Evolutionary conservation across 2,888 invertebrate species (phyloP).

Genomic region (Pemphredon lugubris): DNA sequence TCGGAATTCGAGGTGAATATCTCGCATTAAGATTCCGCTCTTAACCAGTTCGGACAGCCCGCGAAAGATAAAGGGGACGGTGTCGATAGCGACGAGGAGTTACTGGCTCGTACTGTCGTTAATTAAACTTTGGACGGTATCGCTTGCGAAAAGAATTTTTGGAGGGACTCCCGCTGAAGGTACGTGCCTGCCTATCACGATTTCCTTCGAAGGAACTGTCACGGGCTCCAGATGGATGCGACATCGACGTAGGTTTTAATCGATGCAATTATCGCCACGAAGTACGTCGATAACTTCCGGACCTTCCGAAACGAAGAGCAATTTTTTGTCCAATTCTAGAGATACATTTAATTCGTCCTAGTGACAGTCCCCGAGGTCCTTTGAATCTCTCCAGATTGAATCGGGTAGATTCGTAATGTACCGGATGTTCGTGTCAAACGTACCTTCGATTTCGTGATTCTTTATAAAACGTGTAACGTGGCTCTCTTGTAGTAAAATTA

Average conservation of each 20-base stretch:
- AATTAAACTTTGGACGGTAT: slow-evolving; percentile 43
- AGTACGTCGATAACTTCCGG: too few species aligned
- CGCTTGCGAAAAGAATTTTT: slow-evolving; percentile 31
- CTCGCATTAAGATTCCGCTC: slow-evolving; percentile 47
- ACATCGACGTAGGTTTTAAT: neutral
- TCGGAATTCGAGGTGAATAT: slow-evolving; percentile 31
- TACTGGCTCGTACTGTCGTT: slow-evolving; percentile 32
- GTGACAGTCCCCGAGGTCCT: too few species aligned
- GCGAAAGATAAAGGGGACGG: slow-evolving; percentile 42
- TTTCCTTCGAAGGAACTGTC: slow-evolving; percentile 10
- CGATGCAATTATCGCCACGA: neutral
- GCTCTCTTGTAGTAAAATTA: too few species aligned
- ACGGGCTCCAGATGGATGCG: neutral
- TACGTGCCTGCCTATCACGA: slow-evolving; percentile 33
- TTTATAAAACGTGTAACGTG: too few species aligned
- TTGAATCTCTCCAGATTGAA: too few species aligned
- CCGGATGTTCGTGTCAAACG: too few species aligned
- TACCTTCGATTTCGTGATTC: too few species aligned
- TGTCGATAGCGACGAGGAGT: slow-evolving; percentile 32
- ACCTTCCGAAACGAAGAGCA: too few species aligned
- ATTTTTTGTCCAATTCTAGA: too few species aligned
- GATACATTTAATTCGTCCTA: too few species aligned
- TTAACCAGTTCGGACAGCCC: slow-evolving; percentile 37
- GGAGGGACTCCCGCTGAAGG: slow-evolving; percentile 35
- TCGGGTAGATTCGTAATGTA: too few species aligned